Percentiles rank a stretch among this genome's conserved stretches.
Evolutionary conservation across 2,888 invertebrate species (phyloP).

Genomic region (Nemurella pictetii): DNA sequence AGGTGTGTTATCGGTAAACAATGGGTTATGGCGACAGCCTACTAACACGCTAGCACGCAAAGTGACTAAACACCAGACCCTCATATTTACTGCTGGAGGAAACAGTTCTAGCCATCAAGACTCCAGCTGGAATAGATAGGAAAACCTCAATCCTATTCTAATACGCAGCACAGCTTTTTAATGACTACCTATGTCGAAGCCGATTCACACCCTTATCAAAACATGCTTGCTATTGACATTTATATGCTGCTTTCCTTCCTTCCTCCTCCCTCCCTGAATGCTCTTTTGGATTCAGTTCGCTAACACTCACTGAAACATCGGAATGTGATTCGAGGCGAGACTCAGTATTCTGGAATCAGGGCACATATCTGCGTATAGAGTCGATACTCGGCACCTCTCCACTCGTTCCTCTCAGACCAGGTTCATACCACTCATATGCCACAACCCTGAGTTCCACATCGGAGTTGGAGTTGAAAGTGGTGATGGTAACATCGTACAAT

Average conservation of each 20-base stretch:
- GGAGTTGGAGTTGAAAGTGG: too few relatives aligned
- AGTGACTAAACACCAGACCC: background rate
- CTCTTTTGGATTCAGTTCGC: background rate
- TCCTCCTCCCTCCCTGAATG: background rate
- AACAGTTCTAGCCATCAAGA: background rate
- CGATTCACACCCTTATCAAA: background rate
- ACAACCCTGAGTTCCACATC: too few relatives aligned
- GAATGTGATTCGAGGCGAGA: background rate
- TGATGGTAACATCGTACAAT: too few relatives aligned
- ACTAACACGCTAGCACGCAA: slow-evolving; percentile 3
- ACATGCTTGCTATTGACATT: background rate
- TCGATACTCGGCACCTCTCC: background rate
- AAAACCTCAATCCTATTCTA: background rate
- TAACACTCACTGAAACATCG: background rate
- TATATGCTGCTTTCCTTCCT: background rate
- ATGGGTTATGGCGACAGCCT: slow-evolving; percentile 30
- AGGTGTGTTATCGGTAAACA: slow-evolving; percentile 22
- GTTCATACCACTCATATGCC: too few relatives aligned
- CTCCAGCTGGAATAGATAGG: background rate
- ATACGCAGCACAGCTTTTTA: background rate
- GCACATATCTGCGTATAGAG: too few relatives aligned
- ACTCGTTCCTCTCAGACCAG: too few relatives aligned
- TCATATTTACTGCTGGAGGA: background rate
- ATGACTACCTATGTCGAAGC: background rate
- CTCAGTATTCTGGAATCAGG: too few relatives aligned